These are phyloP conservation scores for Cotesia congregata DNA, from an alignment of 2,888 invertebrate species.

Conservation along the genomic window DNA sequence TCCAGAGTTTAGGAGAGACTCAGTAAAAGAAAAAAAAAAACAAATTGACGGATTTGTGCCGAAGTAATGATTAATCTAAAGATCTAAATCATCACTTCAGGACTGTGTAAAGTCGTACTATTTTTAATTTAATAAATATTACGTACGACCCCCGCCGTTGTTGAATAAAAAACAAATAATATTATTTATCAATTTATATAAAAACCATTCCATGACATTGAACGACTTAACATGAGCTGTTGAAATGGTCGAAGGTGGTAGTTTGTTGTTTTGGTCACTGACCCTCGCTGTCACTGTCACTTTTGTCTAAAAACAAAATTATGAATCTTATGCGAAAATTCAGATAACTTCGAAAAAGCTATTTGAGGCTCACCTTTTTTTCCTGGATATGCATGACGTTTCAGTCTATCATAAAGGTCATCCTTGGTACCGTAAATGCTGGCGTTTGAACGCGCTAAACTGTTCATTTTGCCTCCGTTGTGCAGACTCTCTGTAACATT, in stretches of 20 bases:
- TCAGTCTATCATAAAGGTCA: constrained; percentile 94
- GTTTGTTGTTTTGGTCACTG: constrained; percentile 74
- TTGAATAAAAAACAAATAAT: constrained; percentile 8
- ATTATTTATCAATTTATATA: constrained; percentile 27
- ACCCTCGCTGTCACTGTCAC: constrained; percentile 95
- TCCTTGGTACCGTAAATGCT: constrained; percentile 96
- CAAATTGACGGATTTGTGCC: constrained; percentile 49
- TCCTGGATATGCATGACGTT: constrained; percentile 93
- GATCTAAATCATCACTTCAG: constrained; percentile 59
- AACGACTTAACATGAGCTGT: constrained; percentile 5
- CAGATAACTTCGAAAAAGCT: constrained; percentile 37
- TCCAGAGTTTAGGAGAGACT: constrained; percentile 20
- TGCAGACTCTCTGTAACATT: constrained; percentile 78
- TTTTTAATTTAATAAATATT: constrained; percentile 26
- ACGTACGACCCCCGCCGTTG: constrained; percentile 39
- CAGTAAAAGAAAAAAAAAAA: constrained; percentile 29
- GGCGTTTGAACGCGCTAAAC: constrained; percentile 91
- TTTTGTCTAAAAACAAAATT: constrained; percentile 81
- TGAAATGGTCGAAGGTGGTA: constrained; percentile 34
- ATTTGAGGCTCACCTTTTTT: constrained; percentile 84
- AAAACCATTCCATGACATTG: constrained; percentile 28
- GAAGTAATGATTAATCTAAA: constrained; percentile 56
- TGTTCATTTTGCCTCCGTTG: constrained; percentile 91
- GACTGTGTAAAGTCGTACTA: constrained; percentile 50
- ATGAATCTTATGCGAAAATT: constrained; percentile 48